Evolutionary conservation across 2,888 invertebrate genomes (phyloP).

Genomic region (Patella depressa): DNA sequence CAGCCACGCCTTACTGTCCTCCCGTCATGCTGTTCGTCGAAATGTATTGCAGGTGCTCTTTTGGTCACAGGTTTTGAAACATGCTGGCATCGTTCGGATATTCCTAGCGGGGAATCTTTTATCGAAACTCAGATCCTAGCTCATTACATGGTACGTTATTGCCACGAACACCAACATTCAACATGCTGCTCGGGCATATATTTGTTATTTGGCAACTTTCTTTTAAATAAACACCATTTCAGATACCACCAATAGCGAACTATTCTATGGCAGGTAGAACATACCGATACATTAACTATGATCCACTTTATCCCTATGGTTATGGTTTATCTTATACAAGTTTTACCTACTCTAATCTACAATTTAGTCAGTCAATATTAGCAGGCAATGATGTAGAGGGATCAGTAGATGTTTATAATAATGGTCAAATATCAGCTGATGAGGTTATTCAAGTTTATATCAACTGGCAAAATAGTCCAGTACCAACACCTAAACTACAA

Average conservation of each 20-base stretch:
- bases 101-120: too few species aligned
- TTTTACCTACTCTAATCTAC: conserved; percentile 42
- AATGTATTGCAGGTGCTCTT: too few species aligned
- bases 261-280: conserved; percentile 56
- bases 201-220: too few species aligned
- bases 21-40: too few species aligned
- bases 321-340: conserved; percentile 55
- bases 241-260: conserved; percentile 45
- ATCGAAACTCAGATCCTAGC: too few species aligned
- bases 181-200: too few species aligned
- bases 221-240: background rate
- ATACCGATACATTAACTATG: conserved; percentile 55
- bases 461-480: conserved; percentile 52
- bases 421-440: conserved; percentile 49
- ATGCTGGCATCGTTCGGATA: too few species aligned
- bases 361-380: conserved; percentile 32
- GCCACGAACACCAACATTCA: too few species aligned
- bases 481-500: conserved; percentile 51
- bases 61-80: too few species aligned
- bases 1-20: too few species aligned
- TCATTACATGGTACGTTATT: too few species aligned
- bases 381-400: conserved; percentile 49
- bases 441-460: conserved; percentile 64
- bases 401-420: conserved; percentile 49
- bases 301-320: conserved; percentile 60